Evolutionary conservation across 2,888 invertebrate species (phyloP), one percentile per base, ranked within the genome.

Genomic region (Neoscelio sp.): DNA sequence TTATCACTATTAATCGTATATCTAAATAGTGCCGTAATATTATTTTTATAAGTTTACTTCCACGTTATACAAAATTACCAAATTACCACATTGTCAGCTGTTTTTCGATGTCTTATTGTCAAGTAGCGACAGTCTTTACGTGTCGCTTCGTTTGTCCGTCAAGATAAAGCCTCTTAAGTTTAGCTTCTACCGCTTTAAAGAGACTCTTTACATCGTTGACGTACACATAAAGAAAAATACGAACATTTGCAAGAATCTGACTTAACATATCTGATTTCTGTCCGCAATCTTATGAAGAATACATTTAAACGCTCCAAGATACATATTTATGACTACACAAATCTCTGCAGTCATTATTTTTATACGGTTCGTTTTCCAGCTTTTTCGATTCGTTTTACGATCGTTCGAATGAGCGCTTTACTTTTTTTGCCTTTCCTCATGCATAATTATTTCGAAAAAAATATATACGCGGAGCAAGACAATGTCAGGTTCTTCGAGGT

Each of bases 151-250:
- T 71, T 71, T 60, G 48, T 60, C 46, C 46, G 38, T 73, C 52
- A 62, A 73, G 62, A 62, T 73, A 73, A 73, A 62, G 50, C 62
- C 28, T 52, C 54, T 64, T 54, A 73, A 44, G 46, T 64, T 62
- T 35, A 52, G 33, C 44, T 71, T 62, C 52, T 33, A 62, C 62
- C 20, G 35, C 62, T 62, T 62, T 54, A 38, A 44, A 54, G 35
- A 42, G 60, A 50, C 23, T 40, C 50, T 58, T 56, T 48, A 58
- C 58, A 26, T 46, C n/a, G 15, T 35, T 46, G 17, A 20, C 28
- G 40, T 12, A 33, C 38, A 33, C 15, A n/a, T 3, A 10, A 18
- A 17, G 10, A 50, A 20, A 30, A 33, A 60, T 44, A 52, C 42
- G 28, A 62, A 42, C 44, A 44, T 54, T 71, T 18, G 42, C 23